Base-by-base conservation (phyloP, 2,888 invertebrate species). In the Trypoxylon attenuatum region DNA sequence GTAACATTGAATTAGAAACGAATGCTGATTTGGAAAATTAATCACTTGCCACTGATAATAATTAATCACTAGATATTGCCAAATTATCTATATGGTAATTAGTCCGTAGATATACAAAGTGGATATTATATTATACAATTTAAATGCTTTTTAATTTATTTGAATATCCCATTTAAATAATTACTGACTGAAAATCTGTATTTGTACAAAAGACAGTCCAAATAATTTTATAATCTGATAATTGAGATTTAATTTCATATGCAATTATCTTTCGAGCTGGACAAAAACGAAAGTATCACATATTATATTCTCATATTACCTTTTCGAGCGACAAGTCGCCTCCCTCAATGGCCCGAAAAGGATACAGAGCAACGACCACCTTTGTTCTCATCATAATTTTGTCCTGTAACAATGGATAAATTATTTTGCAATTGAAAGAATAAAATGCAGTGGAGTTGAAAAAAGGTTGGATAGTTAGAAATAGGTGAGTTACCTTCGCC, bases 281-380 rank as follows among this genome's bases (percentile, higher is more conserved):
- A 33, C 13, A 33, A n/a, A n/a, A n/a, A 5, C 25, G 33, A 33
- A 13, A 33, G 4, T 13, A 33, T 33, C 8, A 10, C 33, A 33
- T n/a, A 13, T 1, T 4, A n/a, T 33, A 13, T n/a, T 10, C 3
- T 13, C 3, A 13, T 1, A 47, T 80, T 80, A 94, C 94, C 92
- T 96, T 96, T 87, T 95, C 95, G 77, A 96, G 89, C 19, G 96
- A 94, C 69, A 96, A 90, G 88, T 96, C 96, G 50, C 96, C 96
- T 66, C 91, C 92, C 89, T 96, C 96, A 78, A 95, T 95, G 47
- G 96, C 96, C 88, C 94, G 94, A 86, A 96, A 96, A 71, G 95
- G 94, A 88, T 96, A 96, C 39, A 96, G 89, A 47, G 96, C 96
- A 74, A 96, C 95, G 53, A 96, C 96, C 58, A 94, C 90, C 89